Evolutionary conservation across 2,888 invertebrate species (phyloP).

Genomic region (Terebella lapidaria): DNA sequence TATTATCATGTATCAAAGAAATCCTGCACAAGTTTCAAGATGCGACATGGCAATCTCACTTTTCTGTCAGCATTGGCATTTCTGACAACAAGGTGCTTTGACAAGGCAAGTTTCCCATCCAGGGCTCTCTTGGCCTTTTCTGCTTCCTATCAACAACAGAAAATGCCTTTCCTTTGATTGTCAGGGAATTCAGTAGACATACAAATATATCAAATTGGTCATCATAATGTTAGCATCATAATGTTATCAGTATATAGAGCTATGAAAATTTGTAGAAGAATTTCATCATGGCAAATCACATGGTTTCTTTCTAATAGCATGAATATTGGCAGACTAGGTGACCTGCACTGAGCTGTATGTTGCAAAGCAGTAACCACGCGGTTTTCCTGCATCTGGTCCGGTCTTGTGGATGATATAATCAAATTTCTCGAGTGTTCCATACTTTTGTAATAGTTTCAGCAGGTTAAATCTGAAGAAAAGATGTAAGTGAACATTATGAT

Average conservation of each 20-base stretch:
- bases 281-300: too few relatives aligned
- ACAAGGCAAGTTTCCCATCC: constrained; percentile 2
- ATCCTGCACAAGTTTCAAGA: too few relatives aligned
- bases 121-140: neutral
- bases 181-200: neutral
- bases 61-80: constrained; percentile 1
- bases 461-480: constrained; percentile 63
- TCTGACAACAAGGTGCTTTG: neutral
- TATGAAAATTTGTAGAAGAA: neutral
- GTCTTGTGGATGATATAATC: constrained; percentile 90
- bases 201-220: neutral
- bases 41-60: too few relatives aligned
- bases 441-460: constrained; percentile 91
- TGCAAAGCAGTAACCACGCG: constrained; percentile 89
- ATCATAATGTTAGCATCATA: neutral
- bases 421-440: constrained; percentile 87
- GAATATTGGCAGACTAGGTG: neutral
- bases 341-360: constrained; percentile 53
- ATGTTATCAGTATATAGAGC: neutral
- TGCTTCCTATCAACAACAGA: constrained; percentile 1
- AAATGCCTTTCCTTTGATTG: too few relatives aligned
- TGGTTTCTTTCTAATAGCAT: neutral
- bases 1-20: too few relatives aligned
- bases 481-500: constrained; percentile 6
- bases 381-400: constrained; percentile 81